Evolutionary conservation across 1,140 invertebrate genomes (phyloP), one percentile per base, ranked within the genome.

Genomic region (Ericerus pela): DNA sequence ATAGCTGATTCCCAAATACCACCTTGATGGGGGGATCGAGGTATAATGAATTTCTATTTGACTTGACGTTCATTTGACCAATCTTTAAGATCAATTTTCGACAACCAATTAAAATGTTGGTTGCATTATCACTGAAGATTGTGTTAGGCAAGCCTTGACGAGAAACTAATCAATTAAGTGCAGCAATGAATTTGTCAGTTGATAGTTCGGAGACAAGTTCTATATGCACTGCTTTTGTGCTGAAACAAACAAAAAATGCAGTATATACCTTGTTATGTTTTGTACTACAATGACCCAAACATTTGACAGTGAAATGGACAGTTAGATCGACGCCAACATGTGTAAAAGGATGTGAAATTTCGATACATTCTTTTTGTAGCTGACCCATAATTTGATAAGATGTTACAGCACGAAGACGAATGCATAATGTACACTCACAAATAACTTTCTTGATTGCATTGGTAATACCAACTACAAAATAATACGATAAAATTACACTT

Each of bases 311-410:
- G 11, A 55, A 26, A 5, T 24, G 16, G 8, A 36, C 54, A 0
- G 8, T 29, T 28, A 41, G 28, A 43, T 55, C 36, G 5, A 38
- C 12, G 3, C 12, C 26, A 5, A 53, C 31, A 22, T 57, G n/a
- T 1, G 28, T 11, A 51, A 63, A 63, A 4, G 59, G 53, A 24
- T 33, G 31, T 22, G 56, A 29, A 22, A 51, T 37, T 14, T 30
- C 26, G 41, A 61, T 55, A 31, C 63, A 27, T 26, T 30, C 37
- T 20, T 38, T 31, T 4, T 62, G 62, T 0, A 63, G 36, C 24
- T 61, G 30, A 20, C 62, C 62, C 62, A 64, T 64, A 2, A 57
- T 37, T 18, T 54, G 57, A 33, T 28, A 16, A 28, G 18, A 1
- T 8, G 8, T 18, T 54, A 59, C 43, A 12, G 61, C 54, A 14